Percentiles rank a stretch among this genome's conserved stretches.
phyloP scores from a whole-genome alignment of 2,888 invertebrate genomes.

The Adela reaumurella region DNA sequence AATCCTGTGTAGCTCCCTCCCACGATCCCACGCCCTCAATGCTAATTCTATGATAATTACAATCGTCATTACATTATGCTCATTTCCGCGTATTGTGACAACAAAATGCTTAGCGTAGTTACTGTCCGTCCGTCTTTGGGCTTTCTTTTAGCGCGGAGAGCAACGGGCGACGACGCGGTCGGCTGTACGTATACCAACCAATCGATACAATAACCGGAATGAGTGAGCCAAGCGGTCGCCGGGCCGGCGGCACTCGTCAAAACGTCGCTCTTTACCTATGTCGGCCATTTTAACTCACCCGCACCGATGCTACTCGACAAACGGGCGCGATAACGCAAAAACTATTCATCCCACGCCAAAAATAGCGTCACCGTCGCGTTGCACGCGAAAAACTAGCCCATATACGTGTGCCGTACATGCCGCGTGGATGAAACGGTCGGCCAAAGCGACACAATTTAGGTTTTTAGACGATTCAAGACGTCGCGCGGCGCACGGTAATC shows the following conservation, averaged over 20 bases:
- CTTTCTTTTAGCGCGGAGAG: background rate
- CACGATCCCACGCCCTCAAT: no score
- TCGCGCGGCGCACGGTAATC: constrained; percentile 41
- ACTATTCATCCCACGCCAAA: constrained; percentile 7
- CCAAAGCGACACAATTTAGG: background rate
- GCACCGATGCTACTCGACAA: background rate
- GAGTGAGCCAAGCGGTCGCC: constrained; percentile 9
- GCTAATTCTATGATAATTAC: no score
- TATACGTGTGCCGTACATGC: constrained; percentile 46
- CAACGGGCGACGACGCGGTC: background rate
- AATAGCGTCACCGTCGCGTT: constrained; percentile 29
- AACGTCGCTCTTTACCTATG: constrained; percentile 6
- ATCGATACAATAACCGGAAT: constrained; percentile 37
- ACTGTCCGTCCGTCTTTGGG: background rate
- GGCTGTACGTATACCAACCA: constrained; percentile 15
- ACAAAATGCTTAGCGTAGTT: background rate
- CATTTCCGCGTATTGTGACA: no score
- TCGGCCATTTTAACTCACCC: constrained; percentile 14
- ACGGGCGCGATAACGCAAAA: constrained; percentile 10
- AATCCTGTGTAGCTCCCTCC: no score
- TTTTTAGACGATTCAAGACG: constrained; percentile 28
- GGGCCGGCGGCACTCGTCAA: constrained; percentile 5
- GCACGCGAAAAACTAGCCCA: constrained; percentile 49
- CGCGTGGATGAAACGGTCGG: constrained; percentile 21
- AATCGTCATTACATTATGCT: no score